Evolutionary conservation across 2,888 invertebrate genomes (phyloP), one percentile per base, ranked within the genome.

Genomic region (Erpobdella octoculata): DNA sequence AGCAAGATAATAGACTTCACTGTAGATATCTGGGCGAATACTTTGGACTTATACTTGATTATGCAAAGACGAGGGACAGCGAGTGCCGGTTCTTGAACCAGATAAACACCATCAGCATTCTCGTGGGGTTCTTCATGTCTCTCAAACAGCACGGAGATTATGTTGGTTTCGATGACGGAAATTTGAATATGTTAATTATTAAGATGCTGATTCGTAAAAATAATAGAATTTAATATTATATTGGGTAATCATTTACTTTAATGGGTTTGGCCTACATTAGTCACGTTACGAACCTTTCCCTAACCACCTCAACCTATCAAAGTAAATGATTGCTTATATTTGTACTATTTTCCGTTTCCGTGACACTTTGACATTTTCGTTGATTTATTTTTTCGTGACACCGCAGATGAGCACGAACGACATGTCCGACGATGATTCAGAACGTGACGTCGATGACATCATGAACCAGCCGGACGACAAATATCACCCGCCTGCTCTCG

Each of bases 51-150:
- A 85, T 95, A 74, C 90, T 92, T 81, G 94, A 95, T 83, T 94
- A 94, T 83, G 92, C 93, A 77, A 90, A 93, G 82, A 91, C 93
- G 91, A 93, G 94, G 0, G 93, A 93, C 75, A 92, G 92, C 78
- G 94, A 95, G 82, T 90, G 91, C 36, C 88, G 89, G 81, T 95
- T 94, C 84, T 85, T 95, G 79, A 86, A 93, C 75, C 88, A 90
- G 35, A 89, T 91, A 72, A 91, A 91, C 80, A 91, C 93, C 41
- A 93, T 95, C 75, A 89, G 91, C 73, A 90, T 89, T 71, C 91
- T 94, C 88, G 89, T 93, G 62, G 90, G 90, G 81, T 95, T 94
- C 84, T 95, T 94, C 85, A 86, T 95, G 71, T 92, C 81, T 37
- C 80, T 81, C 77, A 81, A 81, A 72, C 76, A 79, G 36, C 79